Base-by-base conservation (phyloP, 2,113 vertebrate genomes). In the Rafetus swinhoei region DNA sequence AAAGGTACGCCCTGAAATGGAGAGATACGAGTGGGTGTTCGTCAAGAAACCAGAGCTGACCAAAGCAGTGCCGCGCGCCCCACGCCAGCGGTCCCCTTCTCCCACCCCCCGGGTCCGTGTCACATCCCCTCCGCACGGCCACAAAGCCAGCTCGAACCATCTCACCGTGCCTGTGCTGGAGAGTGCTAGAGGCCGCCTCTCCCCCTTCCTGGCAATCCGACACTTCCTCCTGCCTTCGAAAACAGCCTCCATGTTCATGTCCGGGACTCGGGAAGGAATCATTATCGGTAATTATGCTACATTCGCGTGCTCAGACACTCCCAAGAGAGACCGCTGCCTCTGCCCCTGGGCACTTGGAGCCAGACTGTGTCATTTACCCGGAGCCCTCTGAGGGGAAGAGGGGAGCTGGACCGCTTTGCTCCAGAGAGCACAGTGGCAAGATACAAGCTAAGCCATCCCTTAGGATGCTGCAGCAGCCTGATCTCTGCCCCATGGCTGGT, bases 21-120 rank as follows among this genome's bases (percentile, higher is more conserved):
- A 99, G 95, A 96, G 97, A 74, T 98, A 98, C 4, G 98, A 99
- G 95, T 98, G 98, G 97, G 97, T 98, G 18, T 90, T 99, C 93
- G 97, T 98, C 94, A 98, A 98, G 94, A 98, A 98, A 18, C 98
- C 97, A 0, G 97, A 98, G 81, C 94, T 97, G 94, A 94, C 98
- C 93, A 98, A 98, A 96, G 88, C 90, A 1, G 85, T 95, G 88
- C 96, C 93, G 2, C 94, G 87, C 87, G 91, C 96, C 15, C 84
- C 62, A 39, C 93, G 12, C 56, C 85, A 90, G 57, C 91, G 91
- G 55, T 96, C 87, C 0, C 85, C 74, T 5, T 95, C 95, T n/a
- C 97, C 97, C 19, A 53, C 86, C 72, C 14, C 96, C 0, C 0
- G 15, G 0, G 29, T 81, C n/a, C 39, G 7, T 25, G 62, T 22